Conservation (phyloP, 37 sponge, comb jelly and placozoan genomes). For the Geodia barretti region DNA sequence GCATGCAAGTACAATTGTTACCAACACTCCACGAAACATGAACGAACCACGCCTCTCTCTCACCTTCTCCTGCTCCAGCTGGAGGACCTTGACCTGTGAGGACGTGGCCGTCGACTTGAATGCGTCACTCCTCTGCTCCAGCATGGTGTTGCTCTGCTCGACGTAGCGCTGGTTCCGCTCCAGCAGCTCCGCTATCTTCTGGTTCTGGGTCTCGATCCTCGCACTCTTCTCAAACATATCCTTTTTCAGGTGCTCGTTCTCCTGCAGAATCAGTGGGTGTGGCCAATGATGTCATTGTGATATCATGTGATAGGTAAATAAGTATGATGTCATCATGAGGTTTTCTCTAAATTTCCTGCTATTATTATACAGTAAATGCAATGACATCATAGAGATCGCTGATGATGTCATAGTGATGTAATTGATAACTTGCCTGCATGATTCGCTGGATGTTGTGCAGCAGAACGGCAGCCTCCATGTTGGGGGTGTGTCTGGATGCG, state of each 20-base stretch:
- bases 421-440: slow-evolving; percentile 76
- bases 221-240: slow-evolving; percentile 95
- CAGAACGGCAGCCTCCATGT: slow-evolving; percentile 90
- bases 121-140: slow-evolving; percentile 92
- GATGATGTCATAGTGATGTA: background rate
- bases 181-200: slow-evolving; percentile 90
- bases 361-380: background rate
- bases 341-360: background rate
- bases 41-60: background rate
- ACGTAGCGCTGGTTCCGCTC: slow-evolving; percentile 93
- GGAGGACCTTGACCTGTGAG: slow-evolving; percentile 81
- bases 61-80: slow-evolving; percentile 91
- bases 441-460: slow-evolving; percentile 92
- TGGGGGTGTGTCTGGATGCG: slow-evolving; percentile 50
- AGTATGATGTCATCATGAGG: background rate
- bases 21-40: too few species aligned
- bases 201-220: slow-evolving; percentile 89
- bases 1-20: too few species aligned
- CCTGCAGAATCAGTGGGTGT: slow-evolving; percentile 23
- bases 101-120: slow-evolving; percentile 90
- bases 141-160: slow-evolving; percentile 90
- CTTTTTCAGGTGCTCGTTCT: slow-evolving; percentile 86
- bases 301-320: background rate
- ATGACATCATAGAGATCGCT: background rate
- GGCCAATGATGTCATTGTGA: background rate